Percentiles rank a stretch among this genome's conserved stretches.
phyloP scores from a whole-genome alignment of 2,113 vertebrate genomes.

The Phalacrocorax carbo region DNA sequence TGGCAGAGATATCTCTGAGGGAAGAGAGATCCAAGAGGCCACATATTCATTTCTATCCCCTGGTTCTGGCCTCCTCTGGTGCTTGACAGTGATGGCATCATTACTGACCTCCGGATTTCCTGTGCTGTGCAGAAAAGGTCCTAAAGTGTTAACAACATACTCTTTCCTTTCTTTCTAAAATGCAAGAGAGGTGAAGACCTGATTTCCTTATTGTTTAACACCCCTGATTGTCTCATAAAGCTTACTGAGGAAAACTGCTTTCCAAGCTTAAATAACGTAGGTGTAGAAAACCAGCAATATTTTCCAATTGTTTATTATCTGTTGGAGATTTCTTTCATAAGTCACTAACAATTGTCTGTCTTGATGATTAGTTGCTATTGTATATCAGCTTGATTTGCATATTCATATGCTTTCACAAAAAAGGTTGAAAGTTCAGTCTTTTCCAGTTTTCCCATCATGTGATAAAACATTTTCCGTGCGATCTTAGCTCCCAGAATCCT shows the following conservation, averaged over 20 bases:
- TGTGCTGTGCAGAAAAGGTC: background rate
- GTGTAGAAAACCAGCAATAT: slow-evolving; percentile 10
- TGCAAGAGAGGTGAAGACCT: background rate
- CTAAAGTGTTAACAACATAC: background rate
- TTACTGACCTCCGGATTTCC: background rate
- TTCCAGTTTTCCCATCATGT: slow-evolving; percentile 29
- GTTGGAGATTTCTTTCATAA: slow-evolving; percentile 15
- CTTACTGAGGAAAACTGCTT: background rate
- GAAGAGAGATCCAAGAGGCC: background rate
- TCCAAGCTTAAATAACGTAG: background rate
- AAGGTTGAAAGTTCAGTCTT: slow-evolving; percentile 54
- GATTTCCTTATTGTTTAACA: slow-evolving; percentile 13
- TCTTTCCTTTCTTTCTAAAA: slow-evolving; percentile 15
- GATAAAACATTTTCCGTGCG: slow-evolving; percentile 27
- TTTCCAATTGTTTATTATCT: slow-evolving; percentile 58
- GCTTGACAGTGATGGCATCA: background rate
- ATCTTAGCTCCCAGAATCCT: slow-evolving; percentile 11
- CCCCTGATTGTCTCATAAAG: slow-evolving; percentile 1
- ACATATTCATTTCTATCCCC: background rate
- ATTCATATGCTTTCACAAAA: slow-evolving; percentile 42
- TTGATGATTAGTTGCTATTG: slow-evolving; percentile 34
- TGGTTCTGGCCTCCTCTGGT: background rate
- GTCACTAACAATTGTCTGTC: slow-evolving; percentile 29
- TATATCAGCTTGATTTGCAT: slow-evolving; percentile 34
- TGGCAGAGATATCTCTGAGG: background rate